Percentiles rank a stretch among this genome's conserved stretches.
phyloP scores from a whole-genome alignment of 2,888 invertebrate species.

The Trimorus sp. region DNA sequence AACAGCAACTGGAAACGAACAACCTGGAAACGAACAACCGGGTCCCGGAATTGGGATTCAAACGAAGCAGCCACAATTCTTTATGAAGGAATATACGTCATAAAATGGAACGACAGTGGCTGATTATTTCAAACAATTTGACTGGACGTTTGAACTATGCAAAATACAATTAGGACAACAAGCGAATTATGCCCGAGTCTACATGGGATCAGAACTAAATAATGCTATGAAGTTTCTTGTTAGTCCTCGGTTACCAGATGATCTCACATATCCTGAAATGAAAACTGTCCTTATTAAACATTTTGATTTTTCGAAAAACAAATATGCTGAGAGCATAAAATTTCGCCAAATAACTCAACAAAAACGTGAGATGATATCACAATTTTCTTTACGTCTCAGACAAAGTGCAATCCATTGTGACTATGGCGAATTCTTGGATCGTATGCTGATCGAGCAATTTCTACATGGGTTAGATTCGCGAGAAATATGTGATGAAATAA shows the following conservation, averaged over 20 bases:
- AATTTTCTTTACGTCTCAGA: constrained; percentile 48
- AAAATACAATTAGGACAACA: neutral
- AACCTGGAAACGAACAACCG: no score
- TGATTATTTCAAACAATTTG: constrained; percentile 7
- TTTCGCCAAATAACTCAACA: constrained; percentile 40
- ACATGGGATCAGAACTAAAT: neutral
- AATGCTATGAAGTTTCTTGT: neutral
- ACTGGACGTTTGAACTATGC: neutral
- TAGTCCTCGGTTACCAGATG: neutral
- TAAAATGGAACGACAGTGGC: neutral
- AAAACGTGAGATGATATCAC: constrained; percentile 31
- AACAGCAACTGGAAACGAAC: no score
- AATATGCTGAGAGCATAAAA: constrained; percentile 60
- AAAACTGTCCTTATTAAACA: constrained; percentile 13
- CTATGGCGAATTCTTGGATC: constrained; percentile 43
- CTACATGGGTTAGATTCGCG: constrained; percentile 35
- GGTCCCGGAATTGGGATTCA: no score
- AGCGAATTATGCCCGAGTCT: constrained; percentile 3
- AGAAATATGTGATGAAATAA: constrained; percentile 53
- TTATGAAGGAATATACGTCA: neutral
- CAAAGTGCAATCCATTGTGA: constrained; percentile 55
- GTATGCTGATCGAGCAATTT: constrained; percentile 59
- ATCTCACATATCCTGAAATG: neutral
- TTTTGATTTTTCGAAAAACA: constrained; percentile 45
- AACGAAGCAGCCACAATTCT: constrained; percentile 9